Percentiles rank a stretch among this genome's conserved stretches.
Conservation (phyloP, 1,140 invertebrate species). For the Yoshiicerus persimilis region DNA sequence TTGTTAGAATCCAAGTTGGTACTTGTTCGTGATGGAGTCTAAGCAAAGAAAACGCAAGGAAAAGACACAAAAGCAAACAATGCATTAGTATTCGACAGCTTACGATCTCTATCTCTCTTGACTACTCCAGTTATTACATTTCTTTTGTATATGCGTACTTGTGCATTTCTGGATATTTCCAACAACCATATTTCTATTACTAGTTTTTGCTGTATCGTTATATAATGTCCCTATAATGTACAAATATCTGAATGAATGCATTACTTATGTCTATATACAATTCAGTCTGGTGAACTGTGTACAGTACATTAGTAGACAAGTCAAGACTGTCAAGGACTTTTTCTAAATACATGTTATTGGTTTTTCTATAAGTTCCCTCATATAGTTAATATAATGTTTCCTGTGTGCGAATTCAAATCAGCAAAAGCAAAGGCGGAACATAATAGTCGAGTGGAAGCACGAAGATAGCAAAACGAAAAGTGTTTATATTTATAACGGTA, state of each 20-base stretch:
- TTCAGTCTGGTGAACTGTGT: no score
- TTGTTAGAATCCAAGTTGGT: background rate
- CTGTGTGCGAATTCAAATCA: background rate
- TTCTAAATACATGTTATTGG: background rate
- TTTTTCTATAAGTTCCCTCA: background rate
- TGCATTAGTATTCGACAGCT: conserved; percentile 15
- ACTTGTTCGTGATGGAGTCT: background rate
- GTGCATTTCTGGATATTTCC: no score
- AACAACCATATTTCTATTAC: no score
- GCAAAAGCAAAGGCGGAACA: background rate
- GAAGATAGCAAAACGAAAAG: background rate
- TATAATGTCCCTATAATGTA: background rate
- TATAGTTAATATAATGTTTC: background rate
- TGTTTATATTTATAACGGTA: background rate
- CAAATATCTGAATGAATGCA: background rate
- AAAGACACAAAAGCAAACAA: conserved; percentile 22
- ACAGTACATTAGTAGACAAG: background rate
- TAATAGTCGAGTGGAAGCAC: background rate
- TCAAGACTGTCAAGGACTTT: background rate
- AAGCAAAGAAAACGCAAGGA: background rate
- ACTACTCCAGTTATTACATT: background rate
- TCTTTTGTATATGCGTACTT: background rate
- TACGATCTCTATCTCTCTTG: conserved; percentile 4
- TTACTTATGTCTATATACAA: background rate
- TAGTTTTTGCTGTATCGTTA: no score